A percentile compares a stretch with the other conserved stretches of the same genome.
Evolutionary conservation across 1,140 invertebrate species (phyloP).

Genomic region (Papilio glaucus): DNA sequence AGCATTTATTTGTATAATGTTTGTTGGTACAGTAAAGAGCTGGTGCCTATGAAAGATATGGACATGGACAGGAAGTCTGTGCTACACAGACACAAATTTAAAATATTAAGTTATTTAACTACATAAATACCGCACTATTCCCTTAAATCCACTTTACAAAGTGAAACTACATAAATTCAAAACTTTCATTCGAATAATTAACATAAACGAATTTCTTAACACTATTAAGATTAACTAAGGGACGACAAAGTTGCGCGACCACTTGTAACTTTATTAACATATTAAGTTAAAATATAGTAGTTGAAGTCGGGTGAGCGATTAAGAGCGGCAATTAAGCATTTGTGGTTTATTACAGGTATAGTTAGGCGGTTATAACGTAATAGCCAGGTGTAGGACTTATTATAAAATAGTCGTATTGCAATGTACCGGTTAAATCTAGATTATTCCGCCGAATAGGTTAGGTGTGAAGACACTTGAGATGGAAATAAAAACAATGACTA

Average conservation of each 20-base stretch:
- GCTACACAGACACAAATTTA: not conserved
- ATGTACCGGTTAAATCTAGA: no score
- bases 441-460: no score
- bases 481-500: no score
- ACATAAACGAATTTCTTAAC: constrained; percentile 34
- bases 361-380: not conserved
- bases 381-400: not conserved
- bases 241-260: constrained; percentile 16
- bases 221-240: constrained; percentile 20
- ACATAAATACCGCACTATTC: not conserved
- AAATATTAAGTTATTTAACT: not conserved
- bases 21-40: not conserved
- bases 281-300: constrained; percentile 24
- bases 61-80: no score
- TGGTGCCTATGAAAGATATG: not conserved
- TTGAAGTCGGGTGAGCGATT: constrained; percentile 14
- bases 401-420: no score
- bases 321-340: constrained; percentile 1
- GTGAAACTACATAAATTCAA: constrained; percentile 6
- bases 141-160: not conserved
- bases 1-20: not conserved
- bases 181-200: constrained; percentile 29
- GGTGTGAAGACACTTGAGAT: no score
- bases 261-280: constrained; percentile 36
- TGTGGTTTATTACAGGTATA: not conserved